These are phyloP conservation scores for Vannuccia rotundouncinata DNA, from an alignment of 2,888 invertebrate genomes.

Conservation along the genomic window DNA sequence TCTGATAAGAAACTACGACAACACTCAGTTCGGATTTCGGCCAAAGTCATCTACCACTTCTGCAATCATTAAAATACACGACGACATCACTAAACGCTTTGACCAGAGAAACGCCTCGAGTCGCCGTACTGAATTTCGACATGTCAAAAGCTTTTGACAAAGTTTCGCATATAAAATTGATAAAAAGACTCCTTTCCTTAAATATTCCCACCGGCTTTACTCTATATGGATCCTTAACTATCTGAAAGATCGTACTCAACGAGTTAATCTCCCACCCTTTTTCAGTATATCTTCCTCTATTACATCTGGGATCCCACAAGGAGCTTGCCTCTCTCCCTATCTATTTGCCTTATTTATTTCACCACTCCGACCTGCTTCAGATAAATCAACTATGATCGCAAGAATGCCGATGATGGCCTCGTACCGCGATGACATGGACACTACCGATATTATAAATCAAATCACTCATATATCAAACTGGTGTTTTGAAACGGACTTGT, in stretches of 20 bases:
- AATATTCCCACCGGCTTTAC: background rate
- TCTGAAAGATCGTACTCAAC: background rate
- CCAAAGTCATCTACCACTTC: background rate
- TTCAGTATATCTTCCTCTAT: background rate
- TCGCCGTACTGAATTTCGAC: background rate
- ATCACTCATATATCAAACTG: background rate
- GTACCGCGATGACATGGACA: background rate
- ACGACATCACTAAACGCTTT: background rate
- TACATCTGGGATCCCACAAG: background rate
- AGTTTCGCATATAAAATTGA: background rate
- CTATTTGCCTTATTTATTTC: background rate
- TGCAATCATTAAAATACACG: background rate
- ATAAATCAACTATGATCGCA: background rate
- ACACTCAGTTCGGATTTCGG: background rate
- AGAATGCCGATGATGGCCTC: too few species aligned
- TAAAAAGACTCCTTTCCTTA: background rate
- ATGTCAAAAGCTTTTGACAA: background rate
- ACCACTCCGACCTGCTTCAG: background rate
- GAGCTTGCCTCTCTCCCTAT: background rate
- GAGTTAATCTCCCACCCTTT: background rate
- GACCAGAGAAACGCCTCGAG: background rate
- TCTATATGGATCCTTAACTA: background rate
- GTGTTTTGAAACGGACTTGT: background rate
- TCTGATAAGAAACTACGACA: background rate
- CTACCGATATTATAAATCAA: background rate